A percentile compares a stretch with the other conserved stretches of the same genome.
Conservation (phyloP, 2,797 vertebrate species). For the Gymnothorax reevesii region DNA sequence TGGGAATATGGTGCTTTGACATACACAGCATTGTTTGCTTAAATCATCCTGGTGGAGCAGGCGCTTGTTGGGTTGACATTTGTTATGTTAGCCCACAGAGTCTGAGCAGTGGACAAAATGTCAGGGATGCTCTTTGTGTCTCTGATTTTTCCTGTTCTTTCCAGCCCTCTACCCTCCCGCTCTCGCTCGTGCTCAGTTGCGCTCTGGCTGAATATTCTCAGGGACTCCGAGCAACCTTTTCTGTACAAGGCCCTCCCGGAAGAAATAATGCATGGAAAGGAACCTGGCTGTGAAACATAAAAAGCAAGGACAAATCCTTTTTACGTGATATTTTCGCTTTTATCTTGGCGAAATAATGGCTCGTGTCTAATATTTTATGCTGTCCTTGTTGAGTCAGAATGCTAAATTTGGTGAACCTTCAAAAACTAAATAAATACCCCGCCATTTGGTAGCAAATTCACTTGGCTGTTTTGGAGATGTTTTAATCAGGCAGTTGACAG, state of each 20-base stretch:
- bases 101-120: conserved; percentile 70
- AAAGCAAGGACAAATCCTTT: background rate
- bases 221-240: conserved; percentile 36
- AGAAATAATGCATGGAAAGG: background rate
- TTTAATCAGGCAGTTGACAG: conserved; percentile 56
- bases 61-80: conserved; percentile 69
- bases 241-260: background rate
- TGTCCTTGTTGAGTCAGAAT: conserved; percentile 53
- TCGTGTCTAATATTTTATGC: conserved; percentile 56
- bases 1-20: conserved; percentile 51
- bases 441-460: conserved; percentile 67
- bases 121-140: conserved; percentile 73
- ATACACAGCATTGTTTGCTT: conserved; percentile 52
- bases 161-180: conserved; percentile 15
- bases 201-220: conserved; percentile 41
- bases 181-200: conserved; percentile 6
- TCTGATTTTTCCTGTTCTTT: conserved; percentile 67
- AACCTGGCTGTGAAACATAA: background rate
- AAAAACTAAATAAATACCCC: conserved; percentile 47
- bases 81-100: conserved; percentile 62
- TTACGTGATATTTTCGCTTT: background rate
- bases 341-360: conserved; percentile 47
- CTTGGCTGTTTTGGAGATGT: conserved; percentile 64
- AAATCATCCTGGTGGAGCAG: conserved; percentile 61
- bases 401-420: conserved; percentile 57